These are phyloP conservation scores for Clinocottus analis DNA, from an alignment of 2,113 vertebrate species.

Conservation along the genomic window DNA sequence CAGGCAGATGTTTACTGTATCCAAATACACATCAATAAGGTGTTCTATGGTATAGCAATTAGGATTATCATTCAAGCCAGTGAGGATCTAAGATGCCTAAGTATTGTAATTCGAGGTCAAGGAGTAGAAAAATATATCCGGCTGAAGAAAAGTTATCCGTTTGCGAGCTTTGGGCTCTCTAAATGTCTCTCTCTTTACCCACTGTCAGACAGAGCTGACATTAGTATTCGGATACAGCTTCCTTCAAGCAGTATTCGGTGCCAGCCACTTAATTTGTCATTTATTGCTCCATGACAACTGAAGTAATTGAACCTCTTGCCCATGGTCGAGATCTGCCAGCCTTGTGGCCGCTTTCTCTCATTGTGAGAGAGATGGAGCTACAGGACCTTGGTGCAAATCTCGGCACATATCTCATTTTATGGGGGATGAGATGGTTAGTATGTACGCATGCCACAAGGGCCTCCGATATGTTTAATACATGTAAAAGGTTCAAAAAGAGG, in stretches of 20 bases:
- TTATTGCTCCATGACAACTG: slow-evolving; percentile 84
- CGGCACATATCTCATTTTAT: slow-evolving; percentile 78
- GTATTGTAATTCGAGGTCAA: slow-evolving; percentile 33
- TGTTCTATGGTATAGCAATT: slow-evolving; percentile 45
- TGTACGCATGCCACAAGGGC: slow-evolving; percentile 52
- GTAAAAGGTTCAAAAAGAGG: slow-evolving; percentile 26
- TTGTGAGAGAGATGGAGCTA: slow-evolving; percentile 47
- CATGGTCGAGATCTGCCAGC: slow-evolving; percentile 70
- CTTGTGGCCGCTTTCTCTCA: slow-evolving; percentile 64
- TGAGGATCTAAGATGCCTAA: slow-evolving; percentile 13
- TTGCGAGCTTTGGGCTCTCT: slow-evolving; percentile 32
- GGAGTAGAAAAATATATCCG: slow-evolving; percentile 15
- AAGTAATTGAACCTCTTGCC: slow-evolving; percentile 83
- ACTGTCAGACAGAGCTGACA: slow-evolving; percentile 70
- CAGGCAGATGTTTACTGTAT: slow-evolving; percentile 29
- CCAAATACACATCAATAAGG: slow-evolving; percentile 37
- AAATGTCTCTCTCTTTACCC: slow-evolving; percentile 48
- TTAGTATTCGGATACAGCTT: slow-evolving; percentile 77
- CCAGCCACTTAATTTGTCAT: slow-evolving; percentile 83
- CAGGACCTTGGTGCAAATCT: slow-evolving; percentile 75
- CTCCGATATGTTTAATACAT: slow-evolving; percentile 55
- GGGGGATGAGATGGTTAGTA: slow-evolving; percentile 69
- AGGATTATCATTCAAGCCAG: slow-evolving; percentile 21
- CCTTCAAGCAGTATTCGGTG: slow-evolving; percentile 72
- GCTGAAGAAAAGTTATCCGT: slow-evolving; percentile 33